These are phyloP conservation scores for Dissostichus mawsoni DNA, from an alignment of 2,113 vertebrate species.

Conservation along the genomic window DNA sequence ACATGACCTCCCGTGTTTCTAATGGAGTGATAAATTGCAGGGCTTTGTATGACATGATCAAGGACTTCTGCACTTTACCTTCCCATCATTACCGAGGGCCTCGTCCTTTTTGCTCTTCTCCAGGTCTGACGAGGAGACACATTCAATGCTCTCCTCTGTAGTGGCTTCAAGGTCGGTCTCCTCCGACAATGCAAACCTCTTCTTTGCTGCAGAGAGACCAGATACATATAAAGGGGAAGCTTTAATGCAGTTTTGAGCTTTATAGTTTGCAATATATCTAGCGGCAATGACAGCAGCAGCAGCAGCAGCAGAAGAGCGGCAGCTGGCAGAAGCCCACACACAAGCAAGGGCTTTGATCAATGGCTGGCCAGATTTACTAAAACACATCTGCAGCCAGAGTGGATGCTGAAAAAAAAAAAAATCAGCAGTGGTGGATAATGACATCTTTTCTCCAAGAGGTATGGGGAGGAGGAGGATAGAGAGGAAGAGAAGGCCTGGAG, in stretches of 20 bases:
- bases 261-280: conserved; percentile 17
- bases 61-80: conserved; percentile 72
- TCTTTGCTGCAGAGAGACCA: conserved; percentile 68
- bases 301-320: background rate
- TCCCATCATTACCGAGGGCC: conserved; percentile 44
- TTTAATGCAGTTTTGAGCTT: conserved; percentile 6
- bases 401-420: conserved; percentile 32
- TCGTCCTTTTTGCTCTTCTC: conserved; percentile 86
- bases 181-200: conserved; percentile 75
- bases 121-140: conserved; percentile 87
- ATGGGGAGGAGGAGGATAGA: background rate
- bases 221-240: background rate
- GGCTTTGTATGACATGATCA: conserved; percentile 18
- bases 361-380: conserved; percentile 19
- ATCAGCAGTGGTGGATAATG: conserved; percentile 30
- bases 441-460: conserved; percentile 27
- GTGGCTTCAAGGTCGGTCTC: conserved; percentile 92
- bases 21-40: background rate
- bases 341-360: conserved; percentile 42
- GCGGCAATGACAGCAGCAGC: conserved; percentile 36
- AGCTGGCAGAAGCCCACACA: conserved; percentile 21
- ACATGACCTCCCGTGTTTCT: background rate
- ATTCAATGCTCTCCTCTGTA: conserved; percentile 84
- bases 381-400: conserved; percentile 41
- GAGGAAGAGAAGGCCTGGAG: background rate